These are phyloP conservation scores for Amphibalanus amphitrite DNA, from an alignment of 1,140 invertebrate genomes.

Conservation along the genomic window DNA sequence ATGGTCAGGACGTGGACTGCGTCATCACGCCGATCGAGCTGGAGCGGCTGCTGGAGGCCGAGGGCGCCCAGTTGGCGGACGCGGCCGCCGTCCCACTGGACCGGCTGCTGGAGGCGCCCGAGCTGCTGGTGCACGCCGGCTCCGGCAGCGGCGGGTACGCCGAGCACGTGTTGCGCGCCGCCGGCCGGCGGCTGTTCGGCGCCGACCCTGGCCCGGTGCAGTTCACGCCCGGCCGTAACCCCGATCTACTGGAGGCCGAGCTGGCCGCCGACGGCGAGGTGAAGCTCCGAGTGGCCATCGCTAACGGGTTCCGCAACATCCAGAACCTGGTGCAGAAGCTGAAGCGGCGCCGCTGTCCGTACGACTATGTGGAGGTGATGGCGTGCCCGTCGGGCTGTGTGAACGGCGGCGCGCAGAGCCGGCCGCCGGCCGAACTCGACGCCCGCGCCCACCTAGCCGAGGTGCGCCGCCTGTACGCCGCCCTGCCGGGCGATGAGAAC, in stretches of 20 bases:
- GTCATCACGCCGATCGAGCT: neutral
- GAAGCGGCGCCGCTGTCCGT: slow-evolving; percentile 72
- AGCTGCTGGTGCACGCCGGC: slow-evolving; percentile 36
- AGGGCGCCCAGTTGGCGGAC: neutral
- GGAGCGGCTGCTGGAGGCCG: neutral
- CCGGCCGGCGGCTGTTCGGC: slow-evolving; percentile 78
- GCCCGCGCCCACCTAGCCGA: slow-evolving; percentile 51
- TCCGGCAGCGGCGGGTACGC: slow-evolving; percentile 88
- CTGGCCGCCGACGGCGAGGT: slow-evolving; percentile 51
- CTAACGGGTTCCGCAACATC: slow-evolving; percentile 95
- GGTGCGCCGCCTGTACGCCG: slow-evolving; percentile 49
- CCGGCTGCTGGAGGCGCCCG: slow-evolving; percentile 6
- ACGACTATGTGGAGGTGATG: slow-evolving; percentile 96
- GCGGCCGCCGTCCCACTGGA: neutral
- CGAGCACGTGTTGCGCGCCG: slow-evolving; percentile 59
- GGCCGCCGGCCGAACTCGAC: slow-evolving; percentile 42
- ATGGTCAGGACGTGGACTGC: neutral
- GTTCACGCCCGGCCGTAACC: slow-evolving; percentile 46
- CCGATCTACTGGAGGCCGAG: slow-evolving; percentile 69
- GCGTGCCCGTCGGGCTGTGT: slow-evolving; percentile 77
- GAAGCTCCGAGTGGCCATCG: slow-evolving; percentile 69
- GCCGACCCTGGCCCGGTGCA: slow-evolving; percentile 31
- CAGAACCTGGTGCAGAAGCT: slow-evolving; percentile 95
- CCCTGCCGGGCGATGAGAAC: slow-evolving; percentile 39
- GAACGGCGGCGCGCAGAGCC: slow-evolving; percentile 87